phyloP scores from a whole-genome alignment of 1,140 invertebrate species.

The Bombus breviceps region DNA sequence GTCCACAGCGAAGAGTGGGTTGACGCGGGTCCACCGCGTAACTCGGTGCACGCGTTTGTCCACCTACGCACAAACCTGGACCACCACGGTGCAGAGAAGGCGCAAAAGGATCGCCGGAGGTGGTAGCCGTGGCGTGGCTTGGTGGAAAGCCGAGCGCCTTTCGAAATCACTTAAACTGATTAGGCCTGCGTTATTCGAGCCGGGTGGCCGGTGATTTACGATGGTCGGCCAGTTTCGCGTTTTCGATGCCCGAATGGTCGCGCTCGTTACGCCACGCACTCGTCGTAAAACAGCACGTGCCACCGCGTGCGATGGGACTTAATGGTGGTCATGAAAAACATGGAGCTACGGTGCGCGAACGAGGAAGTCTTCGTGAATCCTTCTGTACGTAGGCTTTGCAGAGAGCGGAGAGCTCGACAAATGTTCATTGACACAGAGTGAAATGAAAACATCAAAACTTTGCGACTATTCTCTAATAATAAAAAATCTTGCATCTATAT shows the following conservation, averaged over 20 bases:
- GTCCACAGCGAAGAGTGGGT: not conserved
- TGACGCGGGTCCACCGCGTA: slow-evolving; percentile 40
- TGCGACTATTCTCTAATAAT: no score
- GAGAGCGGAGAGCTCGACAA: no score
- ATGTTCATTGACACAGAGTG: no score
- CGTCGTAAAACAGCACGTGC: slow-evolving; percentile 64
- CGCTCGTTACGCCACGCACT: slow-evolving; percentile 52
- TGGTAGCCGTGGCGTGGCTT: slow-evolving; percentile 1
- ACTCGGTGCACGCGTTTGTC: slow-evolving; percentile 60
- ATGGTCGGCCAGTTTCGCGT: slow-evolving; percentile 62
- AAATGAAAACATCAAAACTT: no score
- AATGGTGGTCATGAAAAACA: not conserved
- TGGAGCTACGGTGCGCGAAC: no score
- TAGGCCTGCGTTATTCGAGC: slow-evolving; percentile 64
- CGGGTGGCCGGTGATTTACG: slow-evolving; percentile 70
- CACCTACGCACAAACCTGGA: slow-evolving; percentile 59
- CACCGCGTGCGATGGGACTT: not conserved
- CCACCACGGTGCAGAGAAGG: slow-evolving; percentile 42
- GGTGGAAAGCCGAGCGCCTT: slow-evolving; percentile 55
- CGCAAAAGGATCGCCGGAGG: slow-evolving; percentile 37
- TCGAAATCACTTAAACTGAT: slow-evolving; percentile 76
- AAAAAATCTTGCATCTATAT: no score
- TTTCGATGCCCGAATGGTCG: slow-evolving; percentile 64
- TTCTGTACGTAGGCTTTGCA: no score
- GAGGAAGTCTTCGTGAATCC: no score